phyloP scores from a whole-genome alignment of 2,888 invertebrate genomes.

The Mythimna albipuncta region DNA sequence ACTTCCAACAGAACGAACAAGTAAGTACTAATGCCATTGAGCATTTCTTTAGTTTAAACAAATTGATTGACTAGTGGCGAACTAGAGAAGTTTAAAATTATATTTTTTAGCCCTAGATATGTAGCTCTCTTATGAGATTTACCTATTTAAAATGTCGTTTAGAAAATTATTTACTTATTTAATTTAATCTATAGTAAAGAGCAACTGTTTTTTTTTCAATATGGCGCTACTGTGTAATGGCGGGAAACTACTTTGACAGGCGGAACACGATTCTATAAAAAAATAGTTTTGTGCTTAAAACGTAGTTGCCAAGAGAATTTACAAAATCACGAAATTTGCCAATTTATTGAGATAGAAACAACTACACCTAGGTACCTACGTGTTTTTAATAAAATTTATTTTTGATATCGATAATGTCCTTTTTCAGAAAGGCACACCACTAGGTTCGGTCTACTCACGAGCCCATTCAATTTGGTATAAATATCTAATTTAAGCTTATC shows the following conservation, averaged over 20 bases:
- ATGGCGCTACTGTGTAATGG: conserved; percentile 49
- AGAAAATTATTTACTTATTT: conserved; percentile 42
- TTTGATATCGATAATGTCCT: conserved; percentile 38
- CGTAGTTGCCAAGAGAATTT: conserved; percentile 43
- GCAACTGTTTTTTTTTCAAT: conserved; percentile 38
- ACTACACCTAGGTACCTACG: conserved; percentile 38
- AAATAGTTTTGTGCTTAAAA: conserved; percentile 59
- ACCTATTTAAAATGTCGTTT: conserved; percentile 38
- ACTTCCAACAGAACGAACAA: conserved; percentile 58
- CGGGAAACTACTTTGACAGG: conserved; percentile 54
- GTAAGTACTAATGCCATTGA: conserved; percentile 61
- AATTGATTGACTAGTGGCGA: conserved; percentile 68
- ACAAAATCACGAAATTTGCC: conserved; percentile 33
- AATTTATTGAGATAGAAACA: conserved; percentile 40
- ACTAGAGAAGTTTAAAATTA: conserved; percentile 60
- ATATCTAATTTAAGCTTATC: conserved; percentile 54
- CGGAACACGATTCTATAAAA: conserved; percentile 58
- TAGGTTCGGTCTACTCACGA: conserved; percentile 49
- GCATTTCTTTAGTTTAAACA: conserved; percentile 52
- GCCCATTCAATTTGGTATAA: conserved; percentile 41
- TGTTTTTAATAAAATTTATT: conserved; percentile 20
- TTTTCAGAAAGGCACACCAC: conserved; percentile 58
- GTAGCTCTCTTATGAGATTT: conserved; percentile 54
- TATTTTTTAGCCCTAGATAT: conserved; percentile 64
- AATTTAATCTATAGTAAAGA: conserved; percentile 16